A percentile compares a stretch with the other conserved stretches of the same genome.
These are phyloP conservation scores for Pectinophora gossypiella DNA, from an alignment of 1,140 invertebrate genomes.

Conservation along the genomic window DNA sequence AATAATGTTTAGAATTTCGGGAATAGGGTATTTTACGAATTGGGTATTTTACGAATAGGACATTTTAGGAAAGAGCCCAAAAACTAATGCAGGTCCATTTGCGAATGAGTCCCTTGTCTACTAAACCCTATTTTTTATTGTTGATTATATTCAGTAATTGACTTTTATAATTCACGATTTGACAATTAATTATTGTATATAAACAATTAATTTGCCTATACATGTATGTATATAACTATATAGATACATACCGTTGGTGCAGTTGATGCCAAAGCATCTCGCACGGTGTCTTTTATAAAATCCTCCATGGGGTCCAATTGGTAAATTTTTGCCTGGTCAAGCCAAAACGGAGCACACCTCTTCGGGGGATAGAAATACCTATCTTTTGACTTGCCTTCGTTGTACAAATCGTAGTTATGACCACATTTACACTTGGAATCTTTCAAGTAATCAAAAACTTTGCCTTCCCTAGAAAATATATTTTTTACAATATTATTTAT, in stretches of 20 bases:
- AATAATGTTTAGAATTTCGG: too few species aligned
- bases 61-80: too few species aligned
- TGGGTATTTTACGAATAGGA: too few species aligned
- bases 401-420: slow-evolving; percentile 52
- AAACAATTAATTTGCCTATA: too few species aligned
- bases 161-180: too few species aligned
- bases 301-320: slow-evolving; percentile 35
- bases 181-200: too few species aligned
- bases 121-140: too few species aligned
- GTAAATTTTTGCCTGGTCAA: slow-evolving; percentile 53
- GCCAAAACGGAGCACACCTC: slow-evolving; percentile 33
- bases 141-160: too few species aligned
- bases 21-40: too few species aligned
- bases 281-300: neutral
- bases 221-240: too few species aligned
- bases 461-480: slow-evolving; percentile 33
- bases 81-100: too few species aligned
- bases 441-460: slow-evolving; percentile 41
- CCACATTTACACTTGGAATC: slow-evolving; percentile 55
- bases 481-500: neutral
- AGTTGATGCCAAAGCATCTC: neutral
- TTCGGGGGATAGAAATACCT: slow-evolving; percentile 51
- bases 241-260: neutral
- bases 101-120: too few species aligned
- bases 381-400: slow-evolving; percentile 37